Conservation (phyloP, 2,888 invertebrate species). For the Tachina grossa region DNA sequence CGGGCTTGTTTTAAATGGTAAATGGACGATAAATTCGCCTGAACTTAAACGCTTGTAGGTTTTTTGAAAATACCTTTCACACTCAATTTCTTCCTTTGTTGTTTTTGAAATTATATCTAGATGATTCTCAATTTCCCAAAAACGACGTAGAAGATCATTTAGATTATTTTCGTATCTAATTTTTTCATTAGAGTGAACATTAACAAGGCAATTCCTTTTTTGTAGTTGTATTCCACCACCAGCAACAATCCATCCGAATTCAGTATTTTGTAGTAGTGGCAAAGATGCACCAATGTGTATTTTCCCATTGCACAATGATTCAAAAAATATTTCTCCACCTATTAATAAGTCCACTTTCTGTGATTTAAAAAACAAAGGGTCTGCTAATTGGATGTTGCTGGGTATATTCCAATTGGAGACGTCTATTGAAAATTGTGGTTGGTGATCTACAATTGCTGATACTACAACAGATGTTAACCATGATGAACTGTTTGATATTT, state of each 20-base stretch:
- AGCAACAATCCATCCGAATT: constrained; percentile 67
- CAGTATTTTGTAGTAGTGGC: constrained; percentile 62
- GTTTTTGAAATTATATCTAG: constrained; percentile 7
- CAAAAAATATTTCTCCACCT: constrained; percentile 62
- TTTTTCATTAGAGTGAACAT: not conserved
- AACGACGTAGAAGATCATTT: constrained; percentile 4
- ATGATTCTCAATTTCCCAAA: constrained; percentile 30
- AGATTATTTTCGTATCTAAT: not conserved
- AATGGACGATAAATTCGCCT: constrained; percentile 55
- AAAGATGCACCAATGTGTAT: constrained; percentile 20
- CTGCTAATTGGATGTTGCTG: constrained; percentile 35
- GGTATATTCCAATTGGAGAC: constrained; percentile 64
- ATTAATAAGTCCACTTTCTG: constrained; percentile 57
- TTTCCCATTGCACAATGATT: constrained; percentile 57
- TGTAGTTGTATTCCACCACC: constrained; percentile 42
- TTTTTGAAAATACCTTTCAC: constrained; percentile 62
- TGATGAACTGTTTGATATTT: not conserved
- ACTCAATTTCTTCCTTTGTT: constrained; percentile 46
- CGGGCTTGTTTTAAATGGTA: constrained; percentile 52
- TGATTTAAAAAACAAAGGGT: constrained; percentile 54
- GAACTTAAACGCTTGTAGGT: constrained; percentile 41
- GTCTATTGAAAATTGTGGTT: constrained; percentile 53
- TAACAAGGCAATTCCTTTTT: not conserved
- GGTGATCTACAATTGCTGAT: constrained; percentile 66
- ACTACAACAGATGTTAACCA: constrained; percentile 61